A percentile compares a stretch with the other conserved stretches of the same genome.
Conservation (phyloP, 2,888 invertebrate species). For the Prenolepis imparis region DNA sequence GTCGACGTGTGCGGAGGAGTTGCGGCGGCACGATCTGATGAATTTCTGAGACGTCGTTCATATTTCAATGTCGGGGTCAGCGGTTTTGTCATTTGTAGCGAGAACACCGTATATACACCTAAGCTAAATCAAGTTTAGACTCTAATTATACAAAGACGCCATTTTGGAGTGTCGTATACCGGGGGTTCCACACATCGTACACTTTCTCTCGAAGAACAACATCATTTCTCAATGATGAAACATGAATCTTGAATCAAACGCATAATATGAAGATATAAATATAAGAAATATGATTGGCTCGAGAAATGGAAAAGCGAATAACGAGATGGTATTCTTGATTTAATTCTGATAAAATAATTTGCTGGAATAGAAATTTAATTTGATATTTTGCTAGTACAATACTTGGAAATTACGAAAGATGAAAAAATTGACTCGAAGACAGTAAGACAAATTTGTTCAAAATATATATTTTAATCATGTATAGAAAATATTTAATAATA, state of each 20-base stretch:
- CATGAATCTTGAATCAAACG: not conserved
- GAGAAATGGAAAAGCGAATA: not conserved
- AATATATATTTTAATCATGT: not conserved
- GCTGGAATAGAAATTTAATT: not conserved
- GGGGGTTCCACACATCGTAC: conserved; percentile 2
- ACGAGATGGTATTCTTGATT: not conserved
- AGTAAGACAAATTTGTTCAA: not conserved
- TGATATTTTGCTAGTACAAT: not conserved
- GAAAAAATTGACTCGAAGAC: not conserved
- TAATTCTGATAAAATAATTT: not conserved
- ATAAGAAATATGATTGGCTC: not conserved
- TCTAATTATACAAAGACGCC: conserved; percentile 74
- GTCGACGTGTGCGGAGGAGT: conserved; percentile 35
- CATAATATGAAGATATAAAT: not conserved
- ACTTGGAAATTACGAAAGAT: conserved; percentile 18
- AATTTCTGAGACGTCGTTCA: conserved; percentile 76
- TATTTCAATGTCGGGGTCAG: conserved; percentile 81
- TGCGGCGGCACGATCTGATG: conserved; percentile 66
- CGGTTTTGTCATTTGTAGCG: conserved; percentile 82
- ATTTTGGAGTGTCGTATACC: conserved; percentile 38
- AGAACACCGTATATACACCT: conserved; percentile 46
- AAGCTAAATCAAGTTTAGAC: conserved; percentile 78
- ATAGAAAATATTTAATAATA: not conserved
- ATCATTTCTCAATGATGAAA: not conserved
- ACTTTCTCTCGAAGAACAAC: not conserved